phyloP scores from a whole-genome alignment of 2,113 vertebrate species.

The Gallinago jamesoni region DNA sequence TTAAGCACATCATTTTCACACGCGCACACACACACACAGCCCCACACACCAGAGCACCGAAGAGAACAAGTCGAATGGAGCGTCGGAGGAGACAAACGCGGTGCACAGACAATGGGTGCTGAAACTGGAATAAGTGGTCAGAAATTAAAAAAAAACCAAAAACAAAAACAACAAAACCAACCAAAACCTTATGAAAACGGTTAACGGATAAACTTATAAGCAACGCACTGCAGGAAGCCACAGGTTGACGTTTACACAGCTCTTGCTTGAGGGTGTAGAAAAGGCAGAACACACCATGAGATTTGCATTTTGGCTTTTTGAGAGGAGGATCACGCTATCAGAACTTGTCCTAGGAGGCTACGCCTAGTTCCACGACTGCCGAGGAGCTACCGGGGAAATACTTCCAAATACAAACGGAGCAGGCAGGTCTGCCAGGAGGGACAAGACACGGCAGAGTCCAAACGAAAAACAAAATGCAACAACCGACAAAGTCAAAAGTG shows the following conservation, averaged over 20 bases:
- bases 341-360: slow-evolving; percentile 22
- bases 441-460: background rate
- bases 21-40: background rate
- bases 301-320: slow-evolving; percentile 59
- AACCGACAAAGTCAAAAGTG: slow-evolving; percentile 51
- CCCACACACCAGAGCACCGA: slow-evolving; percentile 8
- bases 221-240: slow-evolving; percentile 33
- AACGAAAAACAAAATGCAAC: slow-evolving; percentile 24
- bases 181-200: background rate
- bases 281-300: slow-evolving; percentile 54
- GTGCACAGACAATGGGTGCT: background rate
- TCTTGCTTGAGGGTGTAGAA: slow-evolving; percentile 57
- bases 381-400: background rate
- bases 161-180: too few relatives aligned
- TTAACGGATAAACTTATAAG: background rate
- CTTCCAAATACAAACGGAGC: slow-evolving; percentile 1
- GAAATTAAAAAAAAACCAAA: background rate
- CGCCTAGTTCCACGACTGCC: slow-evolving; percentile 25
- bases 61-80: background rate
- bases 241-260: slow-evolving; percentile 58
- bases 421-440: background rate
- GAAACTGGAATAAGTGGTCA: slow-evolving; percentile 10
- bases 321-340: slow-evolving; percentile 21
- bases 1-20: background rate
- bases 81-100: background rate